Conservation (phyloP, 2,113 vertebrate genomes). For the Brachyhypopomus occidentalis region DNA sequence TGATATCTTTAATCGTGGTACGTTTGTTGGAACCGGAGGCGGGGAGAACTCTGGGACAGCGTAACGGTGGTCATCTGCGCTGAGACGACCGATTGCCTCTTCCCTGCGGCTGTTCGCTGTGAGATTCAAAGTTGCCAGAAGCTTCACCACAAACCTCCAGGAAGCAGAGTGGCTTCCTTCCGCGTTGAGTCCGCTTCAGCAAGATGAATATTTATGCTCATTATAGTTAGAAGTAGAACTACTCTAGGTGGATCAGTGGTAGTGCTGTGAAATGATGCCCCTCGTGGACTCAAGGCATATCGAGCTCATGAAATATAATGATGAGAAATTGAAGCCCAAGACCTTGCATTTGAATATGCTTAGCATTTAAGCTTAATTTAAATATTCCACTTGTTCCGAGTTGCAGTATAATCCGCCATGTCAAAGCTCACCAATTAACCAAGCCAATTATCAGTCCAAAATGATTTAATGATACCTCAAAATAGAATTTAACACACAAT, state of each 20-base stretch:
- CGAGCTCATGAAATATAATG: neutral
- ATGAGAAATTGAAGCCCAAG: slow-evolving; percentile 1
- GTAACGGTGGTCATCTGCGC: slow-evolving; percentile 39
- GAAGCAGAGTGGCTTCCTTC: neutral
- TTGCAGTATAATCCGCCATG: neutral
- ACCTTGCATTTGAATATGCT: neutral
- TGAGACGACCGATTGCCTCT: slow-evolving; percentile 26
- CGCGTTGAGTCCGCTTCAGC: slow-evolving; percentile 10
- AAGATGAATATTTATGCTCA: slow-evolving; percentile 36
- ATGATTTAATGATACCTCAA: slow-evolving; percentile 75
- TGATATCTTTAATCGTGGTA: slow-evolving; percentile 35
- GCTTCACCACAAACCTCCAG: slow-evolving; percentile 43
- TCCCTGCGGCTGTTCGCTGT: slow-evolving; percentile 24
- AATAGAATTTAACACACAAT: slow-evolving; percentile 74
- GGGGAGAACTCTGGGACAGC: neutral
- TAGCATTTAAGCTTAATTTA: slow-evolving; percentile 10
- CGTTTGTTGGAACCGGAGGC: slow-evolving; percentile 15
- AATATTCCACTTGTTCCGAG: neutral
- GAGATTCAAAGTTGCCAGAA: slow-evolving; percentile 16
- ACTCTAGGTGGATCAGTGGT: slow-evolving; percentile 20
- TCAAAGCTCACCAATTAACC: slow-evolving; percentile 12
- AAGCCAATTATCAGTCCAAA: slow-evolving; percentile 65
- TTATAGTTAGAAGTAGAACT: slow-evolving; percentile 37
- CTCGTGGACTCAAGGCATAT: neutral
- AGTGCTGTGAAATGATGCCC: slow-evolving; percentile 21